phyloP scores from a whole-genome alignment of 2,797 vertebrate genomes.

The Chloroceryle inda region DNA sequence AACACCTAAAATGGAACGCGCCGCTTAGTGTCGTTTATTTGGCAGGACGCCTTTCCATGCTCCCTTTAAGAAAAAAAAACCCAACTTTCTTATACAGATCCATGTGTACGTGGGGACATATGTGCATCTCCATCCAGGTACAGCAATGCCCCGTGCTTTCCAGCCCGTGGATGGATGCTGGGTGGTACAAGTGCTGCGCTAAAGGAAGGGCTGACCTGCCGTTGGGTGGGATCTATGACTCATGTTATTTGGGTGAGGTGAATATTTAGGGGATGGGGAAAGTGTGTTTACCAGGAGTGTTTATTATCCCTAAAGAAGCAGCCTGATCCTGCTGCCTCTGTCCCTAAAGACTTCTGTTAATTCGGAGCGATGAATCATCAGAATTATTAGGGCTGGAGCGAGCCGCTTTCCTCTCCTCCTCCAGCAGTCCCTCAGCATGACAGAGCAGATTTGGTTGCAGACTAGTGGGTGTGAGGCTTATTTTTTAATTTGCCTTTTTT shows the following conservation, averaged over 20 bases:
- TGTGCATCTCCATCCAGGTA: background rate
- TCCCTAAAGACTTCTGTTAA: constrained; percentile 58
- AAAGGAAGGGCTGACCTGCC: constrained; percentile 52
- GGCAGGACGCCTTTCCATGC: constrained; percentile 77
- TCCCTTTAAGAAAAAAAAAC: background rate
- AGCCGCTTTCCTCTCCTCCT: constrained; percentile 46
- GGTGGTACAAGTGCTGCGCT: constrained; percentile 25
- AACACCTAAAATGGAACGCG: constrained; percentile 88
- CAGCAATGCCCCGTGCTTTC: background rate
- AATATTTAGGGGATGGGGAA: constrained; percentile 54
- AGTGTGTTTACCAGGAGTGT: constrained; percentile 72
- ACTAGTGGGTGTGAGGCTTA: constrained; percentile 6
- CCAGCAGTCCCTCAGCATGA: constrained; percentile 28
- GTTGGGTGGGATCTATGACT: constrained; percentile 78
- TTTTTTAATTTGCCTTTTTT: constrained; percentile 17
- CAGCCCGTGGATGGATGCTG: constrained; percentile 11
- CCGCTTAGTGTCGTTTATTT: constrained; percentile 83
- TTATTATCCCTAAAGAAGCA: constrained; percentile 73
- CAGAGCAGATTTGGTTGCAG: constrained; percentile 52
- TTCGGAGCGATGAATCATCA: constrained; percentile 72
- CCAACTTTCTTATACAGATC: background rate
- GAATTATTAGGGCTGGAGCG: constrained; percentile 61
- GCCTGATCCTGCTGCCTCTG: constrained; percentile 35
- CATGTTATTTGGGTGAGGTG: constrained; percentile 67
- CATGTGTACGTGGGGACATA: background rate